Evolutionary conservation across 1,140 invertebrate genomes (phyloP).

Genomic region (Listronotus oregonensis): DNA sequence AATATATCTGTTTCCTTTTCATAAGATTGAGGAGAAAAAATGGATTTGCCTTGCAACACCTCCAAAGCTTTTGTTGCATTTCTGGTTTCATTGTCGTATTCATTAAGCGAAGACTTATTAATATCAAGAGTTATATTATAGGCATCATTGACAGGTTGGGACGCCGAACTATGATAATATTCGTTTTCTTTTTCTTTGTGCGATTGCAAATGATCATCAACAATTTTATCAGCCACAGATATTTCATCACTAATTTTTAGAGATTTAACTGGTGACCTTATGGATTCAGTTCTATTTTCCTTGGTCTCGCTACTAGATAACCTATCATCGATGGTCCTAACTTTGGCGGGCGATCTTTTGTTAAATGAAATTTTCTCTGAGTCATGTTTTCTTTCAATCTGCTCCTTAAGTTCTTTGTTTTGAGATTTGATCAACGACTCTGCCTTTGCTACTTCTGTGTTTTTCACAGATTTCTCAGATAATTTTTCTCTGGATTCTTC

Average conservation of each 20-base stretch:
- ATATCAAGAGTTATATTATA: conserved; percentile 25
- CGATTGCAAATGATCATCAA: conserved; percentile 35
- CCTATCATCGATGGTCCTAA: conserved; percentile 43
- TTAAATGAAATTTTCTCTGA: conserved; percentile 30
- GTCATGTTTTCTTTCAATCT: conserved; percentile 30
- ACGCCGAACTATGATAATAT: background rate
- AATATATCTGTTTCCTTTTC: conserved; percentile 67
- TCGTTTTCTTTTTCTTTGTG: conserved; percentile 32
- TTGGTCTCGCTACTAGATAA: conserved; percentile 36
- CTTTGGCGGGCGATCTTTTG: conserved; percentile 39
- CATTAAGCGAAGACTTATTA: conserved; percentile 23
- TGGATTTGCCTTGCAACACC: conserved; percentile 58
- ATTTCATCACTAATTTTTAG: conserved; percentile 39
- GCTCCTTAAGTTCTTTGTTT: conserved; percentile 37
- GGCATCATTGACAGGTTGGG: conserved; percentile 11
- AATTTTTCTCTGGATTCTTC: background rate
- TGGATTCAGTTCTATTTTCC: conserved; percentile 37
- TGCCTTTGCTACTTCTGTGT: conserved; percentile 26
- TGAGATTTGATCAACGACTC: conserved; percentile 32
- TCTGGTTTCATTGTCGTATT: conserved; percentile 35
- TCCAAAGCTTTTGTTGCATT: conserved; percentile 34
- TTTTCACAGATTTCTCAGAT: conserved; percentile 22
- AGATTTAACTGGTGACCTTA: conserved; percentile 15
- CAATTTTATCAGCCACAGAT: conserved; percentile 36
- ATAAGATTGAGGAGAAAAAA: conserved; percentile 72